phyloP scores from a whole-genome alignment of 2,113 vertebrate genomes.

The Stomatorhinus ivindoensis region DNA sequence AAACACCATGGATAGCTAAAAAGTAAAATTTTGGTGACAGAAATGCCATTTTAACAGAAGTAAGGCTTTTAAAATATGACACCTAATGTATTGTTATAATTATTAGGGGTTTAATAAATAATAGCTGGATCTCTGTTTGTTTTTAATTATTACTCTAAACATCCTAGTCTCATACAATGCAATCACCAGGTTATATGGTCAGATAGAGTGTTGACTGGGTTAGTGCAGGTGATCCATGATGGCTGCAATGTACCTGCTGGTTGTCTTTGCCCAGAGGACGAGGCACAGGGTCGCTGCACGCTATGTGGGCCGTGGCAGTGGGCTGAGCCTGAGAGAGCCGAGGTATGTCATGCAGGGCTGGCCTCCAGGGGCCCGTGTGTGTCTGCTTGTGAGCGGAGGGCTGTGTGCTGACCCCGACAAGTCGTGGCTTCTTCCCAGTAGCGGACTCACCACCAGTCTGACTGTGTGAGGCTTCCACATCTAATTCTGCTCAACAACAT shows the following conservation, averaged over 20 bases:
- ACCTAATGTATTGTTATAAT: neutral
- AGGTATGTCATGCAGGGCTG: neutral
- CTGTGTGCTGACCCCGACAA: neutral
- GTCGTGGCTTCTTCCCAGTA: slow-evolving; percentile 2
- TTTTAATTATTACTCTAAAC: neutral
- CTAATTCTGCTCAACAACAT: neutral
- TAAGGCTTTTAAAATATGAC: neutral
- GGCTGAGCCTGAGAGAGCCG: neutral
- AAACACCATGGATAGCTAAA: neutral
- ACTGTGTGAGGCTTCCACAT: neutral
- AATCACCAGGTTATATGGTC: neutral
- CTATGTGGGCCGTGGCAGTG: neutral
- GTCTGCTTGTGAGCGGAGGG: neutral
- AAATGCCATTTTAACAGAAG: neutral
- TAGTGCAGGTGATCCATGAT: neutral
- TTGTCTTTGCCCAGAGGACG: neutral
- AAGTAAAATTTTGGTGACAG: neutral
- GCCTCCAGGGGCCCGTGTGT: neutral
- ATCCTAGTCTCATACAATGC: neutral
- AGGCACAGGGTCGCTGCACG: neutral
- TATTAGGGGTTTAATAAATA: neutral
- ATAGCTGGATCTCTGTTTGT: neutral
- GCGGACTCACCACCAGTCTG: neutral
- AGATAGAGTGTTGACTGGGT: neutral
- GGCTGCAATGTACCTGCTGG: neutral